A percentile compares a stretch with the other conserved stretches of the same genome.
Conservation (phyloP, 2,797 vertebrate genomes). For the Varecia variegata region DNA sequence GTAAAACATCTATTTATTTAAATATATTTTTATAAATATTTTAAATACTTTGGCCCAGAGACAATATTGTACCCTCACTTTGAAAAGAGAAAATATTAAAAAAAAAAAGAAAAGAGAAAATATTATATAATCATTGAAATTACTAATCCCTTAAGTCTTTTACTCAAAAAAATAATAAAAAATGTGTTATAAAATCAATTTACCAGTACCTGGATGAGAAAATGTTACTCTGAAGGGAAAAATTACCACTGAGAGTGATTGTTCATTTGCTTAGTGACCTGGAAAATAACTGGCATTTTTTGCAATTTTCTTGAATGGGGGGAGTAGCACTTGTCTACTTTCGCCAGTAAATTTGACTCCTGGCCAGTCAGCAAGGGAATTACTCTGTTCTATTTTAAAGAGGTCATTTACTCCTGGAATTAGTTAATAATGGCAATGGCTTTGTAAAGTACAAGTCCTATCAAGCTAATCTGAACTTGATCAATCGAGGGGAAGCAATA, state of each 20-base stretch:
- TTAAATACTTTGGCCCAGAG: background rate
- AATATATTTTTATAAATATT: background rate
- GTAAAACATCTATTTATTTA: background rate
- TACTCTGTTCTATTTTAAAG: slow-evolving; percentile 51
- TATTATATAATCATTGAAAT: slow-evolving; percentile 20
- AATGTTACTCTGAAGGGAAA: slow-evolving; percentile 13
- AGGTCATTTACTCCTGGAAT: slow-evolving; percentile 55
- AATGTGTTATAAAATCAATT: slow-evolving; percentile 34
- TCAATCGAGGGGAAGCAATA: slow-evolving; percentile 48
- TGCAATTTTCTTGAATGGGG: slow-evolving; percentile 17
- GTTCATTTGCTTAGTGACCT: slow-evolving; percentile 60
- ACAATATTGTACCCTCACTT: background rate
- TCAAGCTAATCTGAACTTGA: slow-evolving; percentile 61
- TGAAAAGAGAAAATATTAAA: background rate
- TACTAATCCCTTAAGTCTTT: slow-evolving; percentile 12
- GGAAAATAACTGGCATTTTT: slow-evolving; percentile 3
- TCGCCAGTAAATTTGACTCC: slow-evolving; percentile 39
- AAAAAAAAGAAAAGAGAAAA: slow-evolving; percentile 6
- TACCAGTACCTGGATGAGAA: slow-evolving; percentile 9
- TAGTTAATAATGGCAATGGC: slow-evolving; percentile 56
- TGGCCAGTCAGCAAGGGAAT: slow-evolving; percentile 49
- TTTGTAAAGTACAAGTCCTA: slow-evolving; percentile 49
- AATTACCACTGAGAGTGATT: background rate
- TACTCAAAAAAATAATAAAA: background rate
- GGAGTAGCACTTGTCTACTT: background rate